Base-by-base conservation (phyloP, 2,888 invertebrate species). In the Diaprepes abbreviatus region DNA sequence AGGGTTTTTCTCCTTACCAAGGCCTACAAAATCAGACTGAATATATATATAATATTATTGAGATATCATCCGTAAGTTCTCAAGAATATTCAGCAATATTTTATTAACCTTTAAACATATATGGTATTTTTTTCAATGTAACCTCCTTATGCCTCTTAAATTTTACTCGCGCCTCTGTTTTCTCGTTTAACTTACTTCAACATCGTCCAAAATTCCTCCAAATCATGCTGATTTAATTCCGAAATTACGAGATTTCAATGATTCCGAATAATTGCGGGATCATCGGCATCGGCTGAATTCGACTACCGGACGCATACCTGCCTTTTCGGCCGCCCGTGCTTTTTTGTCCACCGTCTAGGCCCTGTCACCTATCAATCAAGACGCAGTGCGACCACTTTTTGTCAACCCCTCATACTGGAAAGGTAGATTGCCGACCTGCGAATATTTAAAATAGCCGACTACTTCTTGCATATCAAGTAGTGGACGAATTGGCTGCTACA, bases 331-430 rank as follows among this genome's bases (percentile, higher is more conserved):
- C 40, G 60, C 59, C 57, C 59, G 60, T 48, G 45, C 59, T 68
- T 84, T 83, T 83, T 84, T 84, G 82, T 78, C 73, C 75, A 74
- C 81, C 80, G 83, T 83, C 83, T 83, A 82, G 82, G 78, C 78
- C 83, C 83, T 66, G 84, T 84, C 84, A 84, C 83, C 83, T 84
- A 84, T 84, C 84, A 84, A 84, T 84, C 84, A 84, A 67, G 81
- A 79, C 79, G 81, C 76, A 80, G 82, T 82, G 83, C 80, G 83
- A 83, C 84, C 83, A 80, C 84, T 84, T 84, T 84, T 84, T 84
- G 84, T 84, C 84, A 84, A 83, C 80, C 66, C 80, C 81, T 83
- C 83, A 83, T 83, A 83, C 83, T 80, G 80, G 81, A 82, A 80
- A 66, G 70, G 81, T 83, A 81, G 76, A 74, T 68, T 74, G 67